Base-by-base conservation (phyloP, 2,113 vertebrate species). In the Saguinus midas region DNA sequence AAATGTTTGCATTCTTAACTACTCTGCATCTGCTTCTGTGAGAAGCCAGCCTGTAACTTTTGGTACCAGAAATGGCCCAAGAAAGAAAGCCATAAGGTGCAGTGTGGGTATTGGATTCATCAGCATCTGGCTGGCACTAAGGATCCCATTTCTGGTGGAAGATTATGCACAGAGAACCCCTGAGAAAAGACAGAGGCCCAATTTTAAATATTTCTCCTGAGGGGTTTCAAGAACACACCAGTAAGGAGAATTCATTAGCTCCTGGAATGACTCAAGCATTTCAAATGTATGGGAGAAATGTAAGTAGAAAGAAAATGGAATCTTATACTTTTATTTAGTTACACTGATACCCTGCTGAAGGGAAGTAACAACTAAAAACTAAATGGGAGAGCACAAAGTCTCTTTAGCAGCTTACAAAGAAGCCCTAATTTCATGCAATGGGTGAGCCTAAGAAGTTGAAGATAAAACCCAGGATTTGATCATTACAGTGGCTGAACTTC, bases 271-370 rank as follows among this genome's bases (percentile, higher is more conserved):
- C 70, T 87, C 90, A 82, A 58, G n/a, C 45, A 52, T 96, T 75
- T 80, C 21, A 61, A 94, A 58, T 52, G 3, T 84, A 91, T 91
- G 35, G 61, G 29, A 72, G 58, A 66, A 87, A 66, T 37, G 88
- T 40, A 95, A 64, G 85, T 66, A 68, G 21, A 48, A 93, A 90
- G 61, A 94, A 89, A 96, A 96, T 81, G 25, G n/a, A 90, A 85
- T 21, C 52, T 16, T 17, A 50, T 85, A 66, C 80, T 81, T 35
- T 85, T 94, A 85, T 66, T 80, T 80, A 89, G 40, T 92, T 88
- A 81, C 50, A 61, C 14, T 70, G 48, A 86, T 89, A 57, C 40
- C 40, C 35, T 76, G 35, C 10, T 80, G n/a, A 66, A 55, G 1
- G 29, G 61, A 85, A 86, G 81, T 61, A 92, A 80, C 57, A 83